Percentiles rank a stretch among this genome's conserved stretches.
These are phyloP conservation scores for Pipistrellus pygmaeus DNA, from an alignment of 2,797 vertebrate genomes.

Conservation along the genomic window DNA sequence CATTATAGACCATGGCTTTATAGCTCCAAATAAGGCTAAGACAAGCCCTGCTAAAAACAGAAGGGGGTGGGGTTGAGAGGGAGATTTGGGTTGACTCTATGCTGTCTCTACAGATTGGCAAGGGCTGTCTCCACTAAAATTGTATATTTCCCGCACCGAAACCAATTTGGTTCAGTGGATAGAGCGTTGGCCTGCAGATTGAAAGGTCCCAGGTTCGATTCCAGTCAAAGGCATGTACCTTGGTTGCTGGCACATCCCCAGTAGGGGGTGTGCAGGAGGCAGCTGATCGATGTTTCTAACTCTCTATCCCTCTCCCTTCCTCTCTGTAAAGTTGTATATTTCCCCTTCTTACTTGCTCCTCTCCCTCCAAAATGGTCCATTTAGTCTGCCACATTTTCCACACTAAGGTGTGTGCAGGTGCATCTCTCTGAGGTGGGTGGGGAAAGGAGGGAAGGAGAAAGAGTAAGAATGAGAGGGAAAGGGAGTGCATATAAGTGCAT, in stretches of 20 bases:
- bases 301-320: too few relatives aligned
- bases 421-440: neutral
- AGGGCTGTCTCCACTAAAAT: neutral
- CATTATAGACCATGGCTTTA: neutral
- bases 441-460: neutral
- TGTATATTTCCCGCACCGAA: too few relatives aligned
- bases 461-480: neutral
- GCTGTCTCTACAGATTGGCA: slow-evolving; percentile 24
- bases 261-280: too few relatives aligned
- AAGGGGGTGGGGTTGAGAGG: neutral
- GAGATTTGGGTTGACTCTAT: neutral
- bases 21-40: slow-evolving; percentile 32
- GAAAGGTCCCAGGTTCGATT: too few relatives aligned
- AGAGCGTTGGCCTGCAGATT: too few relatives aligned
- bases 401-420: neutral
- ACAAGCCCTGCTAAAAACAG: neutral
- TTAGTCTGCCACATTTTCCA: neutral
- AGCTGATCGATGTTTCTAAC: too few relatives aligned
- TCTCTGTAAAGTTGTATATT: neutral
- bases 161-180: too few relatives aligned
- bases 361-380: neutral
- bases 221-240: too few relatives aligned
- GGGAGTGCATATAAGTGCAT: neutral
- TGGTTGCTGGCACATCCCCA: too few relatives aligned
- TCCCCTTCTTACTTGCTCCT: neutral